These are phyloP conservation scores for Apodemus agrarius DNA, from an alignment of 2,797 vertebrate genomes.

Conservation along the genomic window DNA sequence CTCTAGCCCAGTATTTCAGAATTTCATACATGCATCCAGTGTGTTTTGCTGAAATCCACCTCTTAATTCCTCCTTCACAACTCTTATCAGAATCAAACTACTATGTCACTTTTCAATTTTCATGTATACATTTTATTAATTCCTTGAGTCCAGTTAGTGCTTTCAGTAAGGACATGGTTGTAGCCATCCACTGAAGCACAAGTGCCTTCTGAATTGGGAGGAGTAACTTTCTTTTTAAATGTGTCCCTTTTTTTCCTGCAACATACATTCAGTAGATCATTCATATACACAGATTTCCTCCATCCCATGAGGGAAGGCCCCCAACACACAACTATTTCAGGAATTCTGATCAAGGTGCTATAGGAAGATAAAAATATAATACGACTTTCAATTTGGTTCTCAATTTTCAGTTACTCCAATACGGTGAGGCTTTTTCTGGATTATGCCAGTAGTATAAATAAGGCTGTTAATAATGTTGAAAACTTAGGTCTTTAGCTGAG, in stretches of 20 bases:
- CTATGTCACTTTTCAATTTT: too few species aligned
- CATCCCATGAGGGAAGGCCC: neutral
- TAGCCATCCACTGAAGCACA: too few species aligned
- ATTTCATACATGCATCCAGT: neutral
- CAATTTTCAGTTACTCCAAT: neutral
- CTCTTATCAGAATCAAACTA: neutral
- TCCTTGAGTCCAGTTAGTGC: too few species aligned
- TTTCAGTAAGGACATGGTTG: too few species aligned
- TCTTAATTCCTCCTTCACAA: neutral
- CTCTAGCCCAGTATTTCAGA: neutral
- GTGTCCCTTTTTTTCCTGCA: neutral
- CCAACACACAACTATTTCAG: neutral
- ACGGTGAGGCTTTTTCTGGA: neutral
- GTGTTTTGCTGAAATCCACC: neutral
- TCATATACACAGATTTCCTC: neutral
- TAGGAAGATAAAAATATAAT: neutral
- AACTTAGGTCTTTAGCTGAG: neutral
- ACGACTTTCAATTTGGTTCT: neutral
- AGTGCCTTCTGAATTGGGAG: neutral
- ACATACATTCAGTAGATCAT: neutral
- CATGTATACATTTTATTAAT: neutral
- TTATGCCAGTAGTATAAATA: neutral
- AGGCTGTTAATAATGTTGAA: neutral
- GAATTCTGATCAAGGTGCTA: neutral
- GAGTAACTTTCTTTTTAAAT: neutral